Percentiles rank a stretch among this genome's conserved stretches.
phyloP scores from a whole-genome alignment of 2,888 invertebrate species.

The Chrysomela aeneicollis region DNA sequence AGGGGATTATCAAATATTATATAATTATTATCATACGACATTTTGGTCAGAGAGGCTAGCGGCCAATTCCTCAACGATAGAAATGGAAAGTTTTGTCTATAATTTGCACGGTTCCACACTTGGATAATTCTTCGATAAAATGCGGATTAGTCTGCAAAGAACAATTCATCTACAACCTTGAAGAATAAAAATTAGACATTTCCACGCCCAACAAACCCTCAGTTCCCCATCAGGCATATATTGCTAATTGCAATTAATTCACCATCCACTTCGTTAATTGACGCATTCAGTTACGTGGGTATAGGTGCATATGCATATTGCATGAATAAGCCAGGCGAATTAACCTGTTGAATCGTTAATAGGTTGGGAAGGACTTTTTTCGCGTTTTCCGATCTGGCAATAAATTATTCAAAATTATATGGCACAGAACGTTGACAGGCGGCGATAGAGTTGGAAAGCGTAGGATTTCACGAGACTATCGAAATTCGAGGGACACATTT shows the following conservation, averaged over 20 bases:
- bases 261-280: slow-evolving; percentile 14
- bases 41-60: too few relatives aligned
- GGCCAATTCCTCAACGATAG: too few relatives aligned
- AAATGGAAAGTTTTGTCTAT: too few relatives aligned
- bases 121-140: too few relatives aligned
- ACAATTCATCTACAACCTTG: neutral
- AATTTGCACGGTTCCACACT: too few relatives aligned
- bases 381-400: slow-evolving; percentile 26
- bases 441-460: neutral
- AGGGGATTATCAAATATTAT: too few relatives aligned
- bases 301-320: slow-evolving; percentile 17
- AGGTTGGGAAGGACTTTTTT: slow-evolving; percentile 22
- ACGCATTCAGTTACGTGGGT: slow-evolving; percentile 7
- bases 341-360: slow-evolving; percentile 30
- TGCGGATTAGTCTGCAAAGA: too few relatives aligned
- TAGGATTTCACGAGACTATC: too few relatives aligned
- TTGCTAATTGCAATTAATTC: slow-evolving; percentile 4
- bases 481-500: too few relatives aligned
- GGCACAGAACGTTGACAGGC: slow-evolving; percentile 26
- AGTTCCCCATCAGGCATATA: neutral
- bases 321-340: slow-evolving; percentile 25
- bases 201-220: too few relatives aligned
- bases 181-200: neutral
- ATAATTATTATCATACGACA: too few relatives aligned
- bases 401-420: slow-evolving; percentile 32